Conservation (phyloP, 2,797 vertebrate genomes). For the Sebastes melanostomus region DNA sequence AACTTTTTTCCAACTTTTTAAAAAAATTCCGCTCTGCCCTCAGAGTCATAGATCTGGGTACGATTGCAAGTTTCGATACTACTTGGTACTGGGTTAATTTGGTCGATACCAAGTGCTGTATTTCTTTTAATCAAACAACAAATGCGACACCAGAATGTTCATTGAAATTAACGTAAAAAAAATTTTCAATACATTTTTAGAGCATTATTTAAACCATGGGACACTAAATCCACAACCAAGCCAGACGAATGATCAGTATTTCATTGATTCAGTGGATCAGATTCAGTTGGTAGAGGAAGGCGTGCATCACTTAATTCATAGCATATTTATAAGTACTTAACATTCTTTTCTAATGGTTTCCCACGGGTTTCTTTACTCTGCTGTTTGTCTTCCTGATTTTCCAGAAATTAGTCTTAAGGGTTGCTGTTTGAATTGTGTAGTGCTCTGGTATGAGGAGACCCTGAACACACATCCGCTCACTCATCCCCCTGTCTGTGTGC, state of each 20-base stretch:
- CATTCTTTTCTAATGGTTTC: constrained; percentile 13
- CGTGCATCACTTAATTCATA: background rate
- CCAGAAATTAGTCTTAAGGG: constrained; percentile 16
- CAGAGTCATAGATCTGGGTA: too few species aligned
- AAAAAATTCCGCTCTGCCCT: too few species aligned
- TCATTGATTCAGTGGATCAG: background rate
- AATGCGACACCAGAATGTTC: background rate
- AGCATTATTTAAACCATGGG: background rate
- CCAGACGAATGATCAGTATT: background rate
- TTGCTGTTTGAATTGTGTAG: constrained; percentile 13
- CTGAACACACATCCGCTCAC: constrained; percentile 48
- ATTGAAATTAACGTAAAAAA: background rate
- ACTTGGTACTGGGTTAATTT: too few species aligned
- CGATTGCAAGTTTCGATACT: too few species aligned
- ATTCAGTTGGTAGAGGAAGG: background rate
- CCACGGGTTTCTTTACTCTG: background rate
- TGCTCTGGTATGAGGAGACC: constrained; percentile 19
- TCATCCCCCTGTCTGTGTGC: constrained; percentile 42
- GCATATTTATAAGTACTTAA: constrained; percentile 2
- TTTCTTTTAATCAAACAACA: background rate
- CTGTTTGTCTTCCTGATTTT: constrained; percentile 18
- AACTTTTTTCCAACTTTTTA: too few species aligned
- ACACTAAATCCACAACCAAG: background rate
- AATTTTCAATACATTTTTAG: background rate
- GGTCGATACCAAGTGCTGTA: background rate